Conservation (phyloP, 2,797 vertebrate genomes). For the Anas acuta region DNA sequence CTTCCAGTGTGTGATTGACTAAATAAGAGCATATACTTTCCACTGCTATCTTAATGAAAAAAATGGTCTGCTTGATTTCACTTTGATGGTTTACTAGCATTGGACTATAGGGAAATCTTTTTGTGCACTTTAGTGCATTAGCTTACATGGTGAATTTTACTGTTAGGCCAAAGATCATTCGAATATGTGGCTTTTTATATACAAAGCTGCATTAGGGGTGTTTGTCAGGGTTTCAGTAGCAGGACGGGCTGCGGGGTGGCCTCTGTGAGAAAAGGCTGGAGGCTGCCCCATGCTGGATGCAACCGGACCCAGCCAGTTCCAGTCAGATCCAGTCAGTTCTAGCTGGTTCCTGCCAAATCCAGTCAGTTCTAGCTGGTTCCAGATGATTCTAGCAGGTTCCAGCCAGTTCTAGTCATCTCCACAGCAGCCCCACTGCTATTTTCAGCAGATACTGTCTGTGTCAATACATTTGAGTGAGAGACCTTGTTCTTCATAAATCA, state of each 20-base stretch:
- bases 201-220: background rate
- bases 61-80: background rate
- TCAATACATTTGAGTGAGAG: background rate
- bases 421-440: fast-evolving
- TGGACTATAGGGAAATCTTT: background rate
- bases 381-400: no score
- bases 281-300: background rate
- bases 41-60: background rate
- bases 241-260: fast-evolving
- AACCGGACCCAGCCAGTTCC: background rate
- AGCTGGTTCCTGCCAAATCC: background rate
- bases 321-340: no score
- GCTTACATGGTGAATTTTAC: background rate
- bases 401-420: background rate
- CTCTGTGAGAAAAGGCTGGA: background rate
- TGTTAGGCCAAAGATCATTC: background rate
- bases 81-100: background rate
- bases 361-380: background rate
- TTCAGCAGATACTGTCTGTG: background rate
- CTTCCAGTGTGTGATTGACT: background rate
- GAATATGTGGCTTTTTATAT: background rate
- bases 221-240: fast-evolving
- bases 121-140: background rate
- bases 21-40: background rate
- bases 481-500: background rate